Conservation (phyloP, 2,113 vertebrate genomes). For the Platysternon megacephalum region DNA sequence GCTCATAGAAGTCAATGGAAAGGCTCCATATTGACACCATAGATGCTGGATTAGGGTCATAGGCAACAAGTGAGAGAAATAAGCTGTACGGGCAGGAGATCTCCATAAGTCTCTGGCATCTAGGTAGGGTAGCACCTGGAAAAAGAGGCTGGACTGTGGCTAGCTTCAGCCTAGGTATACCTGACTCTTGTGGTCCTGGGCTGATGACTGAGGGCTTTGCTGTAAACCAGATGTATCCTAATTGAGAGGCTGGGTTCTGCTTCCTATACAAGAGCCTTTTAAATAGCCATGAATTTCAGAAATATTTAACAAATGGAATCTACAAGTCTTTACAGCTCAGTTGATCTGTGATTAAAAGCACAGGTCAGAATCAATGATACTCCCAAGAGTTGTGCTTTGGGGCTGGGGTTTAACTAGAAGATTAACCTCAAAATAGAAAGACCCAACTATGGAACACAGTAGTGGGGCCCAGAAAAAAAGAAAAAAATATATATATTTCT, state of each 20-base stretch:
- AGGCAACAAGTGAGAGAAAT: not conserved
- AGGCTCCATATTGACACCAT: not conserved
- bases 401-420: not conserved
- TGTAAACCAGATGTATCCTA: not conserved
- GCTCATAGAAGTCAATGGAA: not conserved
- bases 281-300: slow-evolving; percentile 40
- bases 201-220: not conserved
- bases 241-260: rapidly evolving
- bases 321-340: slow-evolving; percentile 5
- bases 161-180: not conserved
- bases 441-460: not conserved
- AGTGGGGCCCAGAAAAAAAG: not conserved
- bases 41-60: not conserved
- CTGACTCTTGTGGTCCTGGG: not conserved
- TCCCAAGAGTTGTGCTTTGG: not conserved
- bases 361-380: slow-evolving; percentile 22
- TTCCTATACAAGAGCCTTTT: not conserved
- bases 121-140: not conserved
- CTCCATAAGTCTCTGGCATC: not conserved
- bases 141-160: not conserved
- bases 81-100: not conserved
- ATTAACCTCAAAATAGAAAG: slow-evolving; percentile 14
- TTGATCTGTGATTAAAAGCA: slow-evolving; percentile 20
- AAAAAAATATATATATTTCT: too few species aligned
- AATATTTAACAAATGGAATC: slow-evolving; percentile 26